Conservation (phyloP, 2,113 vertebrate genomes). For the Myxocyprinus asiaticus region DNA sequence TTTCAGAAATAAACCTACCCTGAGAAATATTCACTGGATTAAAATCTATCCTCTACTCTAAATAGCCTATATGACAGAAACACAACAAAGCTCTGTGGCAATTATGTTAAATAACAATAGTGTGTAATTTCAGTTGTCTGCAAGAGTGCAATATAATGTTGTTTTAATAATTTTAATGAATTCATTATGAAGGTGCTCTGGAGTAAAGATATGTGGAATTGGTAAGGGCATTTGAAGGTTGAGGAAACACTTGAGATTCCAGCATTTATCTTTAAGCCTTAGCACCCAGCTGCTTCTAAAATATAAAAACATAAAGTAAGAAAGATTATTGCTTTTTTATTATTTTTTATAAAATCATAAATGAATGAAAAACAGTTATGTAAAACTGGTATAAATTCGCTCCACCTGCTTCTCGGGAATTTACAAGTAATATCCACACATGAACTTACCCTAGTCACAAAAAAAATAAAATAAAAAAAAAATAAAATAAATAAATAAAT, state of each 20-base stretch:
- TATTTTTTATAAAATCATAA: neutral
- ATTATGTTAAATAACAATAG: neutral
- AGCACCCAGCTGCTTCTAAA: slow-evolving; percentile 1
- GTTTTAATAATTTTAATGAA: neutral
- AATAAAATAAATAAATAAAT: neutral
- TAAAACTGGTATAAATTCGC: neutral
- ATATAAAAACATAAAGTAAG: neutral
- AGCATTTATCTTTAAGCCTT: slow-evolving; percentile 19
- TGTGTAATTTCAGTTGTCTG: neutral
- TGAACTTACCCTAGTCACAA: too few species aligned
- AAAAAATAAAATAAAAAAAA: too few species aligned
- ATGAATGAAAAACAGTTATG: slow-evolving; percentile 8
- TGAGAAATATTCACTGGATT: neutral
- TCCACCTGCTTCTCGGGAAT: neutral
- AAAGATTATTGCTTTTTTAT: slow-evolving; percentile 6
- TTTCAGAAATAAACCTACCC: too few species aligned
- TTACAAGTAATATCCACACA: neutral
- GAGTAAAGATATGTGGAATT: slow-evolving; percentile 5
- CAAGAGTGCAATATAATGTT: neutral
- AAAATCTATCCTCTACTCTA: neutral
- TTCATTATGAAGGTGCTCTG: neutral
- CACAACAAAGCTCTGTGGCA: neutral
- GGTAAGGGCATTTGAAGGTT: slow-evolving; percentile 9
- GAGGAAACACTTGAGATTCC: neutral
- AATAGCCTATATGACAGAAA: neutral